Conservation (phyloP, 2,888 invertebrate genomes). For the Lissocephala sabroskyi region DNA sequence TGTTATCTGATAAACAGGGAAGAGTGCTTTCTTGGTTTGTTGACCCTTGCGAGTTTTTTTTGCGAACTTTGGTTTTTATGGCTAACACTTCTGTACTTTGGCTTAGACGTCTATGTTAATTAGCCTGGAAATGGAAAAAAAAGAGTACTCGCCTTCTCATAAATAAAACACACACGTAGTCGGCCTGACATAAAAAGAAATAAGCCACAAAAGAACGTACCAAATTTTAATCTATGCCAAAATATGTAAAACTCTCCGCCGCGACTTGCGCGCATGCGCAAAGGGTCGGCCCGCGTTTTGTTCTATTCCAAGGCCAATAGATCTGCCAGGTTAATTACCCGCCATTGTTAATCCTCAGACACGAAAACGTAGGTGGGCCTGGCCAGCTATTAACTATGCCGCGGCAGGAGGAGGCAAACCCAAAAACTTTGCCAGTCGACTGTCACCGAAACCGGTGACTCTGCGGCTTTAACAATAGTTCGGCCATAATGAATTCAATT, state of each 20-base stretch:
- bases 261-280: not conserved
- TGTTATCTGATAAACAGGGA: slow-evolving; percentile 45
- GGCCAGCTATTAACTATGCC: too few species aligned
- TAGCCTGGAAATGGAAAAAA: not conserved
- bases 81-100: slow-evolving; percentile 1
- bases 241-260: slow-evolving; percentile 2
- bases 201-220: not conserved
- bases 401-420: too few species aligned
- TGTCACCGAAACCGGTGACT: not conserved
- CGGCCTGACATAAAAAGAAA: slow-evolving; percentile 45
- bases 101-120: too few species aligned
- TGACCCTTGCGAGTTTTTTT: slow-evolving; percentile 44
- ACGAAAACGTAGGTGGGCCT: too few species aligned
- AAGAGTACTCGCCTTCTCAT: slow-evolving; percentile 32
- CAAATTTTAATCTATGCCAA: slow-evolving; percentile 5
- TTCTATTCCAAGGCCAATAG: slow-evolving; percentile 52
- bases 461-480: slow-evolving; percentile 39
- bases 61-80: slow-evolving; percentile 16
- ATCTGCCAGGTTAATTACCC: slow-evolving; percentile 65
- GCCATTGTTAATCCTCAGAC: slow-evolving; percentile 56
- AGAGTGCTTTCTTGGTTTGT: slow-evolving; percentile 41
- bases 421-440: too few species aligned
- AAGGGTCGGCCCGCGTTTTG: not conserved
- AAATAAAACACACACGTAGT: slow-evolving; percentile 56
- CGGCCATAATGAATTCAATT: slow-evolving; percentile 62